Evolutionary conservation across 2,797 vertebrate species (phyloP), one percentile per base, ranked within the genome.

Genomic region (Schizopygopsis malacanthus): DNA sequence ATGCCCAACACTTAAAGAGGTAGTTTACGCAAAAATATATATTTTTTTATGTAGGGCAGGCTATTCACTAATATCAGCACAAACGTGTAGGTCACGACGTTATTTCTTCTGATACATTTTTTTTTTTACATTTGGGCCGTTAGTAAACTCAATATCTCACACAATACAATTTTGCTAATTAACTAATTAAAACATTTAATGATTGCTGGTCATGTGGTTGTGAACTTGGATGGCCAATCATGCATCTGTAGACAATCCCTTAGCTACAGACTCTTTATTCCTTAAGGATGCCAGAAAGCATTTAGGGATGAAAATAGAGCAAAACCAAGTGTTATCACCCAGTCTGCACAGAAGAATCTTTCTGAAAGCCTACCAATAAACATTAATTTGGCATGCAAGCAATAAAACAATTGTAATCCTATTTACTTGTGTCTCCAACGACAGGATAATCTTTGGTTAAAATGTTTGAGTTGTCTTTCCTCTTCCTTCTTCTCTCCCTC

Each of bases 381-480:
- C 13, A 79, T 61, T 50, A 15, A 84, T 78, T 45, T 78, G 73
- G 82, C 33, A 67, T 13, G 9, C 72, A 56, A 43, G 37, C 65
- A 47, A 69, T 85, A 71, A 61, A 71, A 47, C 65, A 79, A 71
- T n/a, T 71, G 65, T 41, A 52, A 52, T 65, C 78, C 78, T 52
- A 28, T 71, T 79, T 45, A 72, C 28, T 85, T 83, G 84, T 52
- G 54, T 87, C 85, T 80, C 67, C n/a, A 73, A 78, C 63, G 86
- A 86, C 91, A 91, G 79, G 79, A 86, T 91, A 94, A 95, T 95
- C 92, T 92, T 84, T 82, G 72, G 94, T 92, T 93, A 94, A 93
- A 95, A 95, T 92, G 93, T 94, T 95, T 93, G 94, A 95, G 93
- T 95, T 94, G 93, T 94, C 93, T 92, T 93, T 94, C 95, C 94